Evolutionary conservation across 2,888 invertebrate genomes (phyloP).

Genomic region (Malachius bipustulatus): DNA sequence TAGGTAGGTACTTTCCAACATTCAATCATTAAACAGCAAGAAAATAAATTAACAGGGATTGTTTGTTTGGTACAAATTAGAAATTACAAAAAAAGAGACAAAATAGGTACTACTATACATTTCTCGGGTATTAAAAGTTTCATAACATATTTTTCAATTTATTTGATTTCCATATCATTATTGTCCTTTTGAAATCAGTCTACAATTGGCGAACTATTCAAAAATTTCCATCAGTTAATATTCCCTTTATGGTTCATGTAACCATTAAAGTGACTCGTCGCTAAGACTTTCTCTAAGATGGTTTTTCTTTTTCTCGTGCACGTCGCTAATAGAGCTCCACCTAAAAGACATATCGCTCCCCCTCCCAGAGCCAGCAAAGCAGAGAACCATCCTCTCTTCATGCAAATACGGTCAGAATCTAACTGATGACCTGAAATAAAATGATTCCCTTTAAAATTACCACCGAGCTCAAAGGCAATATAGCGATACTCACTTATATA

Average conservation of each 20-base stretch:
- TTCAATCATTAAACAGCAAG: too few species aligned
- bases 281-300: conserved; percentile 36
- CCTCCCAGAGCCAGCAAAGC: conserved; percentile 40
- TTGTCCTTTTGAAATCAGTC: too few species aligned
- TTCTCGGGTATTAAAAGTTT: too few species aligned
- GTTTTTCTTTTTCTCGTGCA: conserved; percentile 60
- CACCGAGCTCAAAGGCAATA: conserved; percentile 2
- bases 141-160: too few species aligned
- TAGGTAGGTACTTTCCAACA: too few species aligned
- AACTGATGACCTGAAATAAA: conserved; percentile 20
- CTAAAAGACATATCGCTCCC: conserved; percentile 51
- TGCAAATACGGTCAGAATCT: conserved; percentile 33
- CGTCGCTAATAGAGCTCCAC: conserved; percentile 60
- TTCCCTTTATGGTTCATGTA: conserved; percentile 38
- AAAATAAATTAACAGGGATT: too few species aligned
- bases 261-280: conserved; percentile 32
- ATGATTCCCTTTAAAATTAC: conserved; percentile 7
- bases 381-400: conserved; percentile 42
- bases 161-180: too few species aligned
- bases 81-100: too few species aligned
- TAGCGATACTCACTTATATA: neutral
- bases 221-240: conserved; percentile 28
- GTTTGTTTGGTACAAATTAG: too few species aligned
- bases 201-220: too few species aligned
- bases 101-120: too few species aligned